Evolutionary conservation across 1,140 invertebrate genomes (phyloP), one percentile per base, ranked within the genome.

Genomic region (Lerema accius): DNA sequence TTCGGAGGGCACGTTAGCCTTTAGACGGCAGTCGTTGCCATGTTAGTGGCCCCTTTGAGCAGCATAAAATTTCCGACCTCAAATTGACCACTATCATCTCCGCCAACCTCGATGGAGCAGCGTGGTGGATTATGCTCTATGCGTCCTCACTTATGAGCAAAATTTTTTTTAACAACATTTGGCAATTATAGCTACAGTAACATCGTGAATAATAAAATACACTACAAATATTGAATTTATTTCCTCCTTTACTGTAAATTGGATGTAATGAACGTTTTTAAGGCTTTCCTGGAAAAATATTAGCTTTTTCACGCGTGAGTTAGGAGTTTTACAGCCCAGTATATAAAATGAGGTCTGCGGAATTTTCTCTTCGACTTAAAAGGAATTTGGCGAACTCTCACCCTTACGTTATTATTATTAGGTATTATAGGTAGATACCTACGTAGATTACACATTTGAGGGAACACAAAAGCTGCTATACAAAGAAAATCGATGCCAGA

Each of bases 181-280:
- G n/a, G n/a, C n/a, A n/a, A n/a, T n/a, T n/a, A n/a, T n/a, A n/a
- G n/a, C n/a, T n/a, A n/a, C n/a, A n/a, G n/a, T n/a, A 32, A 32
- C 28, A 32, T 7, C 9, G 28, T 32, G 28, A 5, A 32, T 32
- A 9, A 32, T 32, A 32, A 32, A 7, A 51, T 53, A 49, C 62
- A 63, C 49, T 45, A 49, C 28, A 64, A 66, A 62, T 28, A 42
- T 19, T 63, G 45, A 66, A 58, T 64, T 60, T 64, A 56, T 51
- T 67, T 62, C 39, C 49, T 39, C 32, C 63, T 37, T 66, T 63
- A 58, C 39, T 69, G 61, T 50, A 79, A 76, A 79, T 79, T 70
- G 67, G 73, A 73, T 76, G 69, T 72, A 76, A 79, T 72, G 69
- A 79, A 72, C 66, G 67, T 72, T 71, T 71, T 69, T 70, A 73